Percentiles rank a stretch among this genome's conserved stretches.
Conservation (phyloP, 2,888 invertebrate genomes). For the Artemia sinica region DNA sequence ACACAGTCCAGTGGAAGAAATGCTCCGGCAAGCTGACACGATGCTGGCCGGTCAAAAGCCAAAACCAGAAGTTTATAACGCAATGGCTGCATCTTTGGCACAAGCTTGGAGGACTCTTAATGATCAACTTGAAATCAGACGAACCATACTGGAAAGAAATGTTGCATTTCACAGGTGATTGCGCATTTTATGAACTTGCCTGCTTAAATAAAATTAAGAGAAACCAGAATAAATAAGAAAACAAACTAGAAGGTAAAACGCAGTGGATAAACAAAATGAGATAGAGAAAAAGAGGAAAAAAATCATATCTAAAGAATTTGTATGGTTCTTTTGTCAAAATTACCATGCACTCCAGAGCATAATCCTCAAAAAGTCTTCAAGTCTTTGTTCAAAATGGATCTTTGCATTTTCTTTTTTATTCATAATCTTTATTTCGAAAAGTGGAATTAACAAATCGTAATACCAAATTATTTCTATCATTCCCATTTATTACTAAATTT, state of each 20-base stretch:
- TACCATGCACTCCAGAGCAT: too few species aligned
- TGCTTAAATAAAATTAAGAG: not conserved
- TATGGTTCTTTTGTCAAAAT: too few species aligned
- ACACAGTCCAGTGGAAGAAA: conserved; percentile 71
- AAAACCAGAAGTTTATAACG: conserved; percentile 52
- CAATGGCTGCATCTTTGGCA: conserved; percentile 64
- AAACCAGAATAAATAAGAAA: not conserved
- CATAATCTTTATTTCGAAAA: not conserved
- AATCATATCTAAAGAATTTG: too few species aligned
- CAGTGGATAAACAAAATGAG: not conserved
- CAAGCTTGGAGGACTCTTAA: conserved; percentile 67
- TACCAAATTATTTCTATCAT: conserved; percentile 11
- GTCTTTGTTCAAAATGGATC: too few species aligned
- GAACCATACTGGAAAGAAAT: conserved; percentile 55
- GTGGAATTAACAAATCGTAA: not conserved
- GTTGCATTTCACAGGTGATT: conserved; percentile 52
- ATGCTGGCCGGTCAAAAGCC: conserved; percentile 58
- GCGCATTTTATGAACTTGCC: not conserved
- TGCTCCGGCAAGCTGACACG: conserved; percentile 68
- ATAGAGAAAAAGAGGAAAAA: not conserved
- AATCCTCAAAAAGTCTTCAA: too few species aligned
- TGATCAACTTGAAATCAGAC: conserved; percentile 53
- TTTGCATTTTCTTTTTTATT: not conserved
- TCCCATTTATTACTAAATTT: not conserved
- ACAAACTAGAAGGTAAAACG: not conserved